Evolutionary conservation across 2,113 vertebrate genomes (phyloP).

Genomic region (Xenotilapia flavipinnis): DNA sequence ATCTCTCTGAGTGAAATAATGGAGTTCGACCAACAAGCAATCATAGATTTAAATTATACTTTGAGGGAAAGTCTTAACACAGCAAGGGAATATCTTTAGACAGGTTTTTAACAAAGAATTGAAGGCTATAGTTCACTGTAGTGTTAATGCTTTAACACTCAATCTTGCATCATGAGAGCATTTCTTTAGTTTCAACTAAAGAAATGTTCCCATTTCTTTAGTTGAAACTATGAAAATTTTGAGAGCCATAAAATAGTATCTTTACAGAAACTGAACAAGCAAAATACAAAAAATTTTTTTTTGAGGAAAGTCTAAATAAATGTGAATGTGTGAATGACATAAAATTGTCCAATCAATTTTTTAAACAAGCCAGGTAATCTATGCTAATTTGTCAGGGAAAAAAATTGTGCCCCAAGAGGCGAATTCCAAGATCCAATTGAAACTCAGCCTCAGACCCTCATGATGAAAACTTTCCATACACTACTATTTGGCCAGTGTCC

Average conservation of each 20-base stretch:
- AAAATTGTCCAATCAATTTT: not conserved
- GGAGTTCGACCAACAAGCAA: constrained; percentile 23
- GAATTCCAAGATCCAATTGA: not conserved
- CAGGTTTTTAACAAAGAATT: not conserved
- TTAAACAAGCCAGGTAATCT: not conserved
- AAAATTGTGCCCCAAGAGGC: not conserved
- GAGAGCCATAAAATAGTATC: not conserved
- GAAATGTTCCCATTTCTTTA: not conserved
- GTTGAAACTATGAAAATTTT: not conserved
- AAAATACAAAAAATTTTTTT: fast-evolving
- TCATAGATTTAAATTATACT: constrained; percentile 25
- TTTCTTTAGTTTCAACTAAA: not conserved
- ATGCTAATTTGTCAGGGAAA: not conserved
- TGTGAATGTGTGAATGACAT: not conserved
- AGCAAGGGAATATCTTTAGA: not conserved
- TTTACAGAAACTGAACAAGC: not conserved
- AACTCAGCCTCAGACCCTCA: not conserved
- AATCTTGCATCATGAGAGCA: not conserved
- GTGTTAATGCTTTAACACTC: not conserved
- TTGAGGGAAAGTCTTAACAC: not conserved
- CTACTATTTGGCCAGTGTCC: not conserved
- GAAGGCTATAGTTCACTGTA: not conserved
- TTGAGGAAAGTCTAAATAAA: not conserved
- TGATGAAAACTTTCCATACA: not conserved
- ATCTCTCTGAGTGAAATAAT: constrained; percentile 32